Evolutionary conservation across 2,797 vertebrate genomes (phyloP), one percentile per base, ranked within the genome.

Genomic region (Cyprinella venusta): DNA sequence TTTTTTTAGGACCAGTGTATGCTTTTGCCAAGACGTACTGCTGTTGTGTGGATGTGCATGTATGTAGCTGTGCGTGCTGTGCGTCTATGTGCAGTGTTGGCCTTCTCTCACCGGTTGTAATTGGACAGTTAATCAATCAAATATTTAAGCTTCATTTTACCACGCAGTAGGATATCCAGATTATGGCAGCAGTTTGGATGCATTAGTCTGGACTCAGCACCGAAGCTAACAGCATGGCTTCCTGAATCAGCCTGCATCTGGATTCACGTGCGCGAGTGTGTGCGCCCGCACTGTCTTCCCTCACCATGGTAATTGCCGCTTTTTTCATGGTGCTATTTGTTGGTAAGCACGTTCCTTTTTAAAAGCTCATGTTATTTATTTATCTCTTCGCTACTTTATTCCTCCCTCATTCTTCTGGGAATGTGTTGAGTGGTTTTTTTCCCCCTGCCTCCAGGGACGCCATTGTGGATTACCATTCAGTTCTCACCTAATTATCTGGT

Each of bases 121-220:
- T 89, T 85, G 93, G 93, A 93, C 93, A 91, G 92, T 94, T 94
- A 95, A 95, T 95, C 95, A 95, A 95, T 95, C 94, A 95, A 93
- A 94, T 94, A 95, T 94, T 94, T 93, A 94, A 94, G 93, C 92
- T 93, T 93, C 90, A 92, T 93, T 94, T 93, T 93, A 93, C 90
- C 88, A 91, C 94, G 89, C 93, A 90, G 93, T 92, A 91, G 94
- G 93, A 89, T 92, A 91, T 92, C 92, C 84, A 93, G 92, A 95
- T 94, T 94, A 94, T 93, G 92, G 92, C 92, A 94, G 92, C 90
- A 87, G 89, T 84, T 90, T 89, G 90, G 91, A 88, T 92, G 92
- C 91, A 93, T 94, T 93, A 92, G 91, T 91, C 91, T 91, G 83
- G 82, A 91, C 90, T 90, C 89, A 87, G 84, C 92, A 90, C 89